A percentile compares a stretch with the other conserved stretches of the same genome.
phyloP scores from a whole-genome alignment of 2,797 vertebrate species.

The Micromesistius poutassou region DNA sequence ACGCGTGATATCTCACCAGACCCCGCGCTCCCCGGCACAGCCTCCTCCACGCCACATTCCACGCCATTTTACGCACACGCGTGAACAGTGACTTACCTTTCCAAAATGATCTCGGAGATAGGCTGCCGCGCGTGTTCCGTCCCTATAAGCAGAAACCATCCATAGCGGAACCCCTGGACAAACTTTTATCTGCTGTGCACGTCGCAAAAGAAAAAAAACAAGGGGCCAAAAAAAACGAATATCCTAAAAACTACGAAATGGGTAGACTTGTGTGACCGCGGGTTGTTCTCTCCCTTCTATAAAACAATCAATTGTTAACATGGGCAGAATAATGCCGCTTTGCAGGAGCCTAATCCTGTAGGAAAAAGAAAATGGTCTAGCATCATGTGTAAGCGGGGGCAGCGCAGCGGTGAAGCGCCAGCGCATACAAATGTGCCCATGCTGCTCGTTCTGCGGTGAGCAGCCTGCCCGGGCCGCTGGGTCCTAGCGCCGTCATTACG shows the following conservation, averaged over 20 bases:
- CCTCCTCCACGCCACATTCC: neutral
- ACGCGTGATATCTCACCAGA: too few species aligned
- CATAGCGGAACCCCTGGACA: slow-evolving; percentile 57
- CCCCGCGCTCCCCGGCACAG: neutral
- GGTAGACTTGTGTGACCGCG: slow-evolving; percentile 1
- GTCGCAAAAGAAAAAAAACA: slow-evolving; percentile 24
- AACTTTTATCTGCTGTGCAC: slow-evolving; percentile 79
- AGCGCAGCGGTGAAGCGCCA: slow-evolving; percentile 76
- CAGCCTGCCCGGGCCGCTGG: slow-evolving; percentile 18
- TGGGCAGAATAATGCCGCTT: slow-evolving; percentile 36
- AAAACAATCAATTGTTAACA: slow-evolving; percentile 23
- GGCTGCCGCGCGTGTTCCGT: slow-evolving; percentile 33
- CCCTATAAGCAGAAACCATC: slow-evolving; percentile 68
- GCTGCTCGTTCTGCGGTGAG: slow-evolving; percentile 53
- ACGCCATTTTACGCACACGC: neutral
- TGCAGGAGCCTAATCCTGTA: slow-evolving; percentile 66
- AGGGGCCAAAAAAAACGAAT: slow-evolving; percentile 25
- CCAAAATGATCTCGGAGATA: slow-evolving; percentile 44
- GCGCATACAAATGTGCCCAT: slow-evolving; percentile 73
- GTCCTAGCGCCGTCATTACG: slow-evolving; percentile 3
- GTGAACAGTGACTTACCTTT: slow-evolving; percentile 75
- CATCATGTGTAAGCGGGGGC: slow-evolving; percentile 70
- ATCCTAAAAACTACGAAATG: neutral
- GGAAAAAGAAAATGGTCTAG: slow-evolving; percentile 66
- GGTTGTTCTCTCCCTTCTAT: slow-evolving; percentile 38